Percentiles rank a stretch among this genome's conserved stretches.
Evolutionary conservation across 2,113 vertebrate genomes (phyloP).

Genomic region (Lontra canadensis): DNA sequence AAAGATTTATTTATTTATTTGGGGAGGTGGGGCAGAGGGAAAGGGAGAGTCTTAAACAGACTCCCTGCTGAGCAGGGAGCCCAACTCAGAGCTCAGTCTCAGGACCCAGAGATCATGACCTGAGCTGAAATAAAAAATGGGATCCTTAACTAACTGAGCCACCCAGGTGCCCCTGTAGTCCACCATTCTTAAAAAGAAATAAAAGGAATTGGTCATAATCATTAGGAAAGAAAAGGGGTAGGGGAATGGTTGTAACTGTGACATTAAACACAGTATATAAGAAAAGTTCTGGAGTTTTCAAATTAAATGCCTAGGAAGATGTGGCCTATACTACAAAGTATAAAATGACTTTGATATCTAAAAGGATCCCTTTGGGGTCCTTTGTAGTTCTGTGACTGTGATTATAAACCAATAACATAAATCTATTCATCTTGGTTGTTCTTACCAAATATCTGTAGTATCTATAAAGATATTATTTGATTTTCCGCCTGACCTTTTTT

Average conservation of each 20-base stretch:
- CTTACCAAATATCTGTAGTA: neutral
- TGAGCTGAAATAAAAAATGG: neutral
- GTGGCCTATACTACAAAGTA: neutral
- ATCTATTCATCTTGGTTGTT: neutral
- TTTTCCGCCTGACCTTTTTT: constrained; percentile 28
- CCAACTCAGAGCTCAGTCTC: neutral
- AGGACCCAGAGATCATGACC: neutral
- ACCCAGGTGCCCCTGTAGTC: neutral
- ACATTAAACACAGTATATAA: neutral
- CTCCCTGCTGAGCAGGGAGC: neutral
- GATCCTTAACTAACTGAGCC: neutral
- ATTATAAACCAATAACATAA: neutral
- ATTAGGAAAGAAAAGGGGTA: neutral
- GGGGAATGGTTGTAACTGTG: neutral
- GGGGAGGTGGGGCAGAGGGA: neutral
- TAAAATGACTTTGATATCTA: neutral
- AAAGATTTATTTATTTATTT: no score
- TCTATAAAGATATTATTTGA: neutral
- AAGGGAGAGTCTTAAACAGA: neutral
- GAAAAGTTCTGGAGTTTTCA: constrained; percentile 19
- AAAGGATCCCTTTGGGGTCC: neutral
- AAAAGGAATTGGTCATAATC: neutral
- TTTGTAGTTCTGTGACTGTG: neutral
- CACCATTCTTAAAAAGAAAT: constrained; percentile 31
- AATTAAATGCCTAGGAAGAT: neutral